These are phyloP conservation scores for Myopa tessellatipennis DNA, from an alignment of 2,888 invertebrate genomes.

Conservation along the genomic window DNA sequence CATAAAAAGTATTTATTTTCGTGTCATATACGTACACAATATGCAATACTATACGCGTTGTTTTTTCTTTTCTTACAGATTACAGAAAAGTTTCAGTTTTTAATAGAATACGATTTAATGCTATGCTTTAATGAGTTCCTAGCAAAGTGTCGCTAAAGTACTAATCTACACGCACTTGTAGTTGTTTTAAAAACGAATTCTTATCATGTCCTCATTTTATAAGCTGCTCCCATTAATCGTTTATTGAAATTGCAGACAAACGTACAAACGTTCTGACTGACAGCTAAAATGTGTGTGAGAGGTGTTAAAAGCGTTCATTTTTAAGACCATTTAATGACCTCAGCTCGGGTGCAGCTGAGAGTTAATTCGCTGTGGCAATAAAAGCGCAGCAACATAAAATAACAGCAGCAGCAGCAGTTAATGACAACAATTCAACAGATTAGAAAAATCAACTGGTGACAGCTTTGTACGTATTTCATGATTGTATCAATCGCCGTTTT, in stretches of 20 bases:
- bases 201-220: conserved; percentile 1
- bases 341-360: conserved; percentile 2
- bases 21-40: no score
- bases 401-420: conserved; percentile 2
- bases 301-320: conserved; percentile 27
- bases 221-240: not conserved
- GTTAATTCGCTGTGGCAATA: not conserved
- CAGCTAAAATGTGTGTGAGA: not conserved
- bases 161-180: not conserved
- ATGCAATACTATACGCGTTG: no score
- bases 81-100: no score
- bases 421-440: not conserved
- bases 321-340: conserved; percentile 24
- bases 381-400: conserved; percentile 4
- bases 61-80: no score
- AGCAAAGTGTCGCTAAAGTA: no score
- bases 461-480: not conserved
- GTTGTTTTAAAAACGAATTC: not conserved
- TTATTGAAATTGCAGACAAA: not conserved
- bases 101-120: not conserved
- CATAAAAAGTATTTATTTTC: no score
- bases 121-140: no score
- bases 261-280: conserved; percentile 3
- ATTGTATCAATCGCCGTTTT: not conserved
- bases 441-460: not conserved